Evolutionary conservation across 2,797 vertebrate genomes (phyloP), one percentile per base, ranked within the genome.

Genomic region (Moxostoma hubbsi): DNA sequence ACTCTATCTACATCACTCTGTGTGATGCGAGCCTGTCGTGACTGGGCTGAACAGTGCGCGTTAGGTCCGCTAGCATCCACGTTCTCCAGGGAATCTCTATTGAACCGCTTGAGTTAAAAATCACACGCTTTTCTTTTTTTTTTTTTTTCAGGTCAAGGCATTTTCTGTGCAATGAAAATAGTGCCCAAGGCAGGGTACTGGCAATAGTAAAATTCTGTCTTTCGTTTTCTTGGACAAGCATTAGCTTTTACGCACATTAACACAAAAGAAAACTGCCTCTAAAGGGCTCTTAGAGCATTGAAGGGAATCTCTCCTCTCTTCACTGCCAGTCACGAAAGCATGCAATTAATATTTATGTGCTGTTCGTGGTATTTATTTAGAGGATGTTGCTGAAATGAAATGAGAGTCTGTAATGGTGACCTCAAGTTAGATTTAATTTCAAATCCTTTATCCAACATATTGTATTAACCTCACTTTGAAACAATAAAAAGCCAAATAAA

Each of bases 61-160:
- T 86, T 82, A 80, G 73, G 89, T 89, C 87, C 83, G 82, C 36
- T 36, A 36, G 36, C 36, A 4, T 36, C 36, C 36, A 36, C 24
- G 11, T 71, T 75, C 84, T 91, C 90, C 85, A 75, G 91, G 89
- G 86, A 89, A 86, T 70, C 73, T 18, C 51, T 84, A 65, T 82
- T 70, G 82, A 87, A 75, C 83, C 55, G 85, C 89, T 81, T 74
- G 69, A 90, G 87, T 89, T 86, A 89, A 90, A 90, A 91, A 92
- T 93, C 87, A 90, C 90, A 89, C 87, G 87, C 89, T 90, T 92
- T 92, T 90, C 90, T 92, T 89, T 92, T 92, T 93, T 92, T 24
- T 36, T 36, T 36, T 36, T 36, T 36, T 36, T 36, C 88, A 92
- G 91, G 93, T 94, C 93, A 93, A 84, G 87, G 82, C 87, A 84